These are phyloP conservation scores for Leucoraja erinaceus DNA, from an alignment of 2,113 vertebrate species.

Conservation along the genomic window DNA sequence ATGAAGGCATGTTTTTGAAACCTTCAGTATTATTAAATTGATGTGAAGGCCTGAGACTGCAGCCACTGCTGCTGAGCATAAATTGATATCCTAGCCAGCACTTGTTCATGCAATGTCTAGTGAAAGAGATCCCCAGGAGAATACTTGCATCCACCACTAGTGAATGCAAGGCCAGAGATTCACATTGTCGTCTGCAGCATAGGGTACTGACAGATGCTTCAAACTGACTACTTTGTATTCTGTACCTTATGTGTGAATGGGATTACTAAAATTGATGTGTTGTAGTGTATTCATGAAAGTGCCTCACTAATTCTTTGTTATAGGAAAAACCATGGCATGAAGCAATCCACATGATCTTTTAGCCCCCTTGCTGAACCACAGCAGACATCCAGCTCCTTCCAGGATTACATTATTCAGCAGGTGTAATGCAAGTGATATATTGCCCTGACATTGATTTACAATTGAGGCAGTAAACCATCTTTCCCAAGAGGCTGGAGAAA, in stretches of 20 bases:
- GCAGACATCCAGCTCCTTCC: conserved; percentile 35
- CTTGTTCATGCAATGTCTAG: conserved; percentile 45
- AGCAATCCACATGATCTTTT: conserved; percentile 39
- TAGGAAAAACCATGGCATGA: conserved; percentile 42
- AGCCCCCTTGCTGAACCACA: conserved; percentile 20
- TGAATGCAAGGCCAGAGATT: conserved; percentile 48
- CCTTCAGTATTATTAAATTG: conserved; percentile 50
- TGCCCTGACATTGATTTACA: conserved; percentile 41
- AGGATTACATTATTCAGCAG: conserved; percentile 37
- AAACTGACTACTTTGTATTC: conserved; percentile 40
- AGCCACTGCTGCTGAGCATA: conserved; percentile 27
- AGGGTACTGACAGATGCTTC: conserved; percentile 54
- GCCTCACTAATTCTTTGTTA: conserved; percentile 32
- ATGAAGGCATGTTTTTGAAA: conserved; percentile 34
- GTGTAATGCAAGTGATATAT: conserved; percentile 40
- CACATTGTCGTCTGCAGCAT: conserved; percentile 42
- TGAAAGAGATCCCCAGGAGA: conserved; percentile 50
- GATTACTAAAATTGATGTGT: conserved; percentile 42
- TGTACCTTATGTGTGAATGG: conserved; percentile 48
- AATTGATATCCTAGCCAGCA: conserved; percentile 47
- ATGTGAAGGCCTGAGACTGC: conserved; percentile 43
- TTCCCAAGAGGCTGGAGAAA: conserved; percentile 30
- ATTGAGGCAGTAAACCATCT: conserved; percentile 39
- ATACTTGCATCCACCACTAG: conserved; percentile 41
- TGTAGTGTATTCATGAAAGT: conserved; percentile 13